phyloP scores from a whole-genome alignment of 2,113 vertebrate species.

The Pelmatolapia mariae region DNA sequence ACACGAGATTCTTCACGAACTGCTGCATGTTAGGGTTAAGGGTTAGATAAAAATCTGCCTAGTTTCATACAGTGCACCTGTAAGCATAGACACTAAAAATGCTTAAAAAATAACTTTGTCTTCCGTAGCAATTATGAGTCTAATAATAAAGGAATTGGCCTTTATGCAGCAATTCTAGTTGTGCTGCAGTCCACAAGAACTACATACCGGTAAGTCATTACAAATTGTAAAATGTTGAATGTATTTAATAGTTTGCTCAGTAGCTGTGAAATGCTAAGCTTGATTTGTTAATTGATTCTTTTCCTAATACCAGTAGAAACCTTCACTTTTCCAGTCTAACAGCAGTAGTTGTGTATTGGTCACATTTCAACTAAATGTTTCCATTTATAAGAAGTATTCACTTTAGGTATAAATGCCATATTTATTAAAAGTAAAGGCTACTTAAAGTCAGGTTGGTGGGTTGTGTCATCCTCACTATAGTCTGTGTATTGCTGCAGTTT shows the following conservation, averaged over 20 bases:
- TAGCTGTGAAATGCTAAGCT: background rate
- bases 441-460: background rate
- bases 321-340: background rate
- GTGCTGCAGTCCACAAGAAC: constrained; percentile 16
- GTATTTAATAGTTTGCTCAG: background rate
- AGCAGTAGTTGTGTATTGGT: background rate
- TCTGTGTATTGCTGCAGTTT: background rate
- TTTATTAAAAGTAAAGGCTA: background rate
- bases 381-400: background rate
- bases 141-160: constrained; percentile 5
- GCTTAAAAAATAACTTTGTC: background rate
- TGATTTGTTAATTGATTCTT: background rate
- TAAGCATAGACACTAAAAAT: background rate
- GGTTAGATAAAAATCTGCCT: background rate
- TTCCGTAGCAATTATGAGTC: background rate
- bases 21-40: background rate
- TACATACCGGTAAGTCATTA: constrained; percentile 31
- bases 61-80: background rate
- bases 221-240: background rate
- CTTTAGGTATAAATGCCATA: background rate
- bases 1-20: background rate
- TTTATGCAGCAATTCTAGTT: constrained; percentile 8
- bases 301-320: background rate
- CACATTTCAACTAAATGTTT: background rate
- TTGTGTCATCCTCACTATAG: background rate